A percentile compares a stretch with the other conserved stretches of the same genome.
phyloP scores from a whole-genome alignment of 1,140 invertebrate species.

The Lepidotrigona ventralis region DNA sequence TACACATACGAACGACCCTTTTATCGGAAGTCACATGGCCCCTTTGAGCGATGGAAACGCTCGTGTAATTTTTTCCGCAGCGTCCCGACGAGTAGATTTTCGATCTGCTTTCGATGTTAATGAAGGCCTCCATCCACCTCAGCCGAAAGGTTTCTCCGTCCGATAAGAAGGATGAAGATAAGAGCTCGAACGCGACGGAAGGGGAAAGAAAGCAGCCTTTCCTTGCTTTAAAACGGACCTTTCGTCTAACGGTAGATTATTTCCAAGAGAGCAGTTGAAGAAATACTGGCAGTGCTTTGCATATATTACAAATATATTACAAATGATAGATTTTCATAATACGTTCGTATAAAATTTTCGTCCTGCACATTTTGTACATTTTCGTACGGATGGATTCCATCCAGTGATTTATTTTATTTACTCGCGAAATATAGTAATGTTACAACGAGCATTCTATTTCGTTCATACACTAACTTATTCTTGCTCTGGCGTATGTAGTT shows the following conservation, averaged over 20 bases:
- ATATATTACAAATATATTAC: too few relatives aligned
- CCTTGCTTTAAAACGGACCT: neutral
- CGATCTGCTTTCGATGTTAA: conserved; percentile 6
- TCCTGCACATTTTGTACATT: too few relatives aligned
- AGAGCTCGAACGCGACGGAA: neutral
- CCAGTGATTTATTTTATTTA: too few relatives aligned
- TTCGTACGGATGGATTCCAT: too few relatives aligned
- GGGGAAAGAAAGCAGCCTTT: neutral
- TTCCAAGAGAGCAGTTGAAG: neutral
- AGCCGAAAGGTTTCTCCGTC: neutral
- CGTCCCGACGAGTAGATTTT: neutral
- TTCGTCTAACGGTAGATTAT: neutral
- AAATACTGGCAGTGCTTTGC: neutral
- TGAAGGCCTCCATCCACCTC: neutral
- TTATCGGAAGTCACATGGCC: neutral
- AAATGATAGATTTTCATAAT: neutral
- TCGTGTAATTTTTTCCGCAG: conserved; percentile 3
- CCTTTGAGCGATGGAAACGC: neutral
- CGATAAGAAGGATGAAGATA: neutral
- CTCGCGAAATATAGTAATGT: too few relatives aligned
- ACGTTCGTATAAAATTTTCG: neutral
- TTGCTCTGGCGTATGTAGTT: too few relatives aligned
- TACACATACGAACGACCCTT: neutral
- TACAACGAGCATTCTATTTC: too few relatives aligned
- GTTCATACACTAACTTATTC: too few relatives aligned